phyloP scores from a whole-genome alignment of 2,888 invertebrate species.

The Anaspis maculata region DNA sequence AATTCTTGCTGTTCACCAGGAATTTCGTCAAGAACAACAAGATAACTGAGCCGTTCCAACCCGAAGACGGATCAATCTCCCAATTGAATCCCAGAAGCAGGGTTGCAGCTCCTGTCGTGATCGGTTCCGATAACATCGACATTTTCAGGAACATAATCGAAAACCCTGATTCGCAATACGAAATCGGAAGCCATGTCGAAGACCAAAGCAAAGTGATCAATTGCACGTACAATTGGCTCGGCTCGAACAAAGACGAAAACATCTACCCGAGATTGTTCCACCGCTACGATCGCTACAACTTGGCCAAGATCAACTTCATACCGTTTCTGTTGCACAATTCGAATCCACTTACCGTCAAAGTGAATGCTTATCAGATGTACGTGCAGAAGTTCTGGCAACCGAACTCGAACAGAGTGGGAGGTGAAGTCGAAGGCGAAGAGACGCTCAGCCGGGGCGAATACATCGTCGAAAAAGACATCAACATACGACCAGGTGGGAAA shows the following conservation, averaged over 20 bases:
- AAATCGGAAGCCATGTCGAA: constrained; percentile 89
- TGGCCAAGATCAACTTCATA: constrained; percentile 85
- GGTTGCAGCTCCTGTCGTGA: constrained; percentile 86
- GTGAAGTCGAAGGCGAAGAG: constrained; percentile 89
- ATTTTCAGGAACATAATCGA: constrained; percentile 86
- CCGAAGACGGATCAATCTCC: constrained; percentile 52
- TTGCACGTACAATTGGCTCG: constrained; percentile 92
- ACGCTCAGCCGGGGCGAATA: constrained; percentile 77
- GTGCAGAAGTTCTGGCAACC: constrained; percentile 70
- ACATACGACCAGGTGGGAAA: constrained; percentile 86
- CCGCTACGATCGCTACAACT: constrained; percentile 86
- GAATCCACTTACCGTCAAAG: constrained; percentile 79
- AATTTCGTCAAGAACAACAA: constrained; percentile 83
- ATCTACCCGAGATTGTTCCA: constrained; percentile 72
- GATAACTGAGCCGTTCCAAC: constrained; percentile 76
- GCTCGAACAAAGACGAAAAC: constrained; percentile 62
- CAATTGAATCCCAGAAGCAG: constrained; percentile 80
- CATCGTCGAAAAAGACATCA: constrained; percentile 87
- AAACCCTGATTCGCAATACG: constrained; percentile 84
- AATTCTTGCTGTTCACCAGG: constrained; percentile 74
- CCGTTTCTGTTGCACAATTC: constrained; percentile 87
- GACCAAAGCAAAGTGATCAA: constrained; percentile 92
- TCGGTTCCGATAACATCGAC: constrained; percentile 84
- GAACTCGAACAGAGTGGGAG: constrained; percentile 64
- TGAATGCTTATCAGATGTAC: constrained; percentile 65